Evolutionary conservation across 2,113 vertebrate genomes (phyloP).

Genomic region (Poeciliopsis occidentalis): DNA sequence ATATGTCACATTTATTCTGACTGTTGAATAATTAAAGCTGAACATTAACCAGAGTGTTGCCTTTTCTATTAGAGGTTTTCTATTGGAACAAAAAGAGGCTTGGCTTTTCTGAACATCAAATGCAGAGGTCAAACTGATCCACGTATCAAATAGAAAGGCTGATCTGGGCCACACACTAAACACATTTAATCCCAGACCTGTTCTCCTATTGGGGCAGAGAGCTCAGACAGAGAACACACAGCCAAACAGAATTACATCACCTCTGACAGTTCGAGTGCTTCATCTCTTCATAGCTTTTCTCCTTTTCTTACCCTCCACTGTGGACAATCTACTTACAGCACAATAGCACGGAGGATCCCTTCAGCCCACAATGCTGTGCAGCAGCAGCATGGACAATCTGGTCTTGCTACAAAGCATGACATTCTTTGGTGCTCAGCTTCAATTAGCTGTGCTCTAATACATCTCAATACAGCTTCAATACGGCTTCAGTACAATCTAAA

Average conservation of each 20-base stretch:
- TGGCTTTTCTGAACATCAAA: constrained; percentile 68
- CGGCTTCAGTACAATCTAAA: constrained; percentile 68
- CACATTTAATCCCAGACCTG: constrained; percentile 60
- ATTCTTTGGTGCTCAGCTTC: constrained; percentile 77
- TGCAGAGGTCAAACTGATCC: constrained; percentile 70
- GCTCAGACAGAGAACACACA: constrained; percentile 65
- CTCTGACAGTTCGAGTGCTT: constrained; percentile 68
- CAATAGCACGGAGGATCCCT: constrained; percentile 71
- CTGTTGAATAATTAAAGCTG: not conserved
- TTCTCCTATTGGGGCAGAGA: constrained; percentile 43
- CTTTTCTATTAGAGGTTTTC: constrained; percentile 59
- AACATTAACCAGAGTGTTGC: constrained; percentile 6
- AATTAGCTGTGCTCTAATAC: constrained; percentile 80
- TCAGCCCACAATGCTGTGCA: constrained; percentile 60
- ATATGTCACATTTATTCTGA: not conserved
- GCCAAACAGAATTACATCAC: constrained; percentile 67
- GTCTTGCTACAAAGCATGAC: constrained; percentile 68
- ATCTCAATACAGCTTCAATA: constrained; percentile 71
- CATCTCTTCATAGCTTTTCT: constrained; percentile 64
- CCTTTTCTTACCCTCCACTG: constrained; percentile 65
- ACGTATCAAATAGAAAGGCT: constrained; percentile 58
- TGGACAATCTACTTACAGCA: constrained; percentile 74
- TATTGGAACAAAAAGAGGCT: constrained; percentile 51
- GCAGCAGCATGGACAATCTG: constrained; percentile 69
- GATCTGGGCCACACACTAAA: constrained; percentile 70